Base-by-base conservation (phyloP, 2,888 invertebrate species). In the Eurytoma adleriae region DNA sequence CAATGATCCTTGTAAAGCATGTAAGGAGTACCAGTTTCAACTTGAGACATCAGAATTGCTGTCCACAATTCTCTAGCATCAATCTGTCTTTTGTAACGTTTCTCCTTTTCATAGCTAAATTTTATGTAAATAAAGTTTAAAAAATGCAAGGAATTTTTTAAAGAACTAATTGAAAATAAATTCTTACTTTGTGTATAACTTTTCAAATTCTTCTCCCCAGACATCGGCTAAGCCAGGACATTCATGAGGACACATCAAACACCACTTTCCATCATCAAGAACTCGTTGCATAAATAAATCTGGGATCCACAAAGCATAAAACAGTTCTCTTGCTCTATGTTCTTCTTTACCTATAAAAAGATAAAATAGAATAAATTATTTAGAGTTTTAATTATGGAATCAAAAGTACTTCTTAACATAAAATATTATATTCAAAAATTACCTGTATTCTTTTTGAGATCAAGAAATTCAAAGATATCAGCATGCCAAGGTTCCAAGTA, bases 401-500 rank as follows among this genome's bases (percentile, higher is more conserved):
- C 0, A 27, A 0, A 62, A 30, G 27, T 30, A 2, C 14, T 4
- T 54, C 14, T n/a, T 54, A 13, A 54, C 54, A n/a, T 54, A 4
- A n/a, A 52, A 54, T 54, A 13, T 14, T 13, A 16, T 5, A 54
- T 16, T 2, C 12, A 54, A 54, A n/a, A 54, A 30, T 56, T 83
- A 89, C 89, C 96, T 0, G 97, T 98, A 89, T 99, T 99, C 90
- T 98, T 99, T 88, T 96, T 97, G 70, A 99, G 92, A 89, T 99
- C 96, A 71, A 99, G 92, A 91, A 99, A 99, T 81, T 98, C 98
- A 89, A 98, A 97, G 80, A 99, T 93, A 90, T 99, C 99, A 0
- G 97, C 96, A 92, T 99, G 99, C 99, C 99, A 99, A 0, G 99
- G 99, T 91, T 99, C 99, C 73, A 99, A 91, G 89, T 99, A 99